phyloP scores from a whole-genome alignment of 2,797 vertebrate species.

The Holocentrus rufus region DNA sequence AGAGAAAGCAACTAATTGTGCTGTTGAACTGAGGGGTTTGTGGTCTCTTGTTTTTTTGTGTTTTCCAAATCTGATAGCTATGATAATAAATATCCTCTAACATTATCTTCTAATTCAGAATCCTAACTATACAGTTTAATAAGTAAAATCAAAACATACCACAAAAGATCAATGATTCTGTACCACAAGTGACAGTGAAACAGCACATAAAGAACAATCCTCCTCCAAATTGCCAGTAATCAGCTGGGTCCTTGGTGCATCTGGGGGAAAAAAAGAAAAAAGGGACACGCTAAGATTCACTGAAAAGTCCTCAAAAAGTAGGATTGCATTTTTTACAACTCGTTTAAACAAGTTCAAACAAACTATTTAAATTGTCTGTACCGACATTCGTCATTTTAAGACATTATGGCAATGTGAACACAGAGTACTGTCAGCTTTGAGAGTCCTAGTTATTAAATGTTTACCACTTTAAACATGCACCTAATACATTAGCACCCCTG shows the following conservation, averaged over 20 bases:
- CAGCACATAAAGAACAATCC: slow-evolving; percentile 19
- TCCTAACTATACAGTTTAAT: slow-evolving; percentile 19
- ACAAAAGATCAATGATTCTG: slow-evolving; percentile 18
- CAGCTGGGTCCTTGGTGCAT: slow-evolving; percentile 13
- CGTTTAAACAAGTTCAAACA: too few species aligned
- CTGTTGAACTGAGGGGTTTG: slow-evolving; percentile 5
- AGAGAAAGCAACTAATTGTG: slow-evolving; percentile 3
- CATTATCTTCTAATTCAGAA: slow-evolving; percentile 17
- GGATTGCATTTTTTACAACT: background rate
- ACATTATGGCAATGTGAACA: too few species aligned
- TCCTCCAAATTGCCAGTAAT: slow-evolving; percentile 23
- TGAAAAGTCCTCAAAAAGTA: slow-evolving; percentile 8
- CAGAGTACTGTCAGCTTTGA: too few species aligned
- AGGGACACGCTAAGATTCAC: background rate
- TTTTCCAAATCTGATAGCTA: slow-evolving; percentile 1
- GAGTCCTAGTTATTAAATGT: too few species aligned
- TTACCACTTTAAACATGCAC: too few species aligned
- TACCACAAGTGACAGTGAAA: slow-evolving; percentile 13
- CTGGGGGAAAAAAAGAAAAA: background rate
- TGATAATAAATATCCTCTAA: background rate
- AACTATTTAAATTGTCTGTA: too few species aligned
- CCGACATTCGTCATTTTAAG: too few species aligned
- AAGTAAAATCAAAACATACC: slow-evolving; percentile 23
- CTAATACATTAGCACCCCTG: too few species aligned
- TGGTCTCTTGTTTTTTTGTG: background rate